Evolutionary conservation across 2,888 invertebrate genomes (phyloP), one percentile per base, ranked within the genome.

Genomic region (Keiferia lycopersicella): DNA sequence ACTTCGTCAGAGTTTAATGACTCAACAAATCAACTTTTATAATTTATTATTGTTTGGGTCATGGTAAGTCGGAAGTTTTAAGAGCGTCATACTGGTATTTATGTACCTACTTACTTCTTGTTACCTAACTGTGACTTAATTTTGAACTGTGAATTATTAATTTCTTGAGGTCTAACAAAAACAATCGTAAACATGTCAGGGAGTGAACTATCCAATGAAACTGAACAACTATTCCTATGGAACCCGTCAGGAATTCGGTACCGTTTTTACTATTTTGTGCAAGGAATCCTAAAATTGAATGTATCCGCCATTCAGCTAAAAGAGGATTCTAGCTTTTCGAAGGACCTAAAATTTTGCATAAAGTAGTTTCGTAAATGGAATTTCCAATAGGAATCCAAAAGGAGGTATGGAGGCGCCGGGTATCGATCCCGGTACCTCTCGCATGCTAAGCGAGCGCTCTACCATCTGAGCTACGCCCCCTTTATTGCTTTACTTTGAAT

Each of bases 381-480:
- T 34, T 56, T 34, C 56, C 56, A 56, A 56, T 56, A 34, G 56
- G 8, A 30, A 53, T 30, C 26, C 34, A 56, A 34, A 56, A 56
- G 34, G 34, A 56, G n/a, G 20, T 16, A 14, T 56, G 56, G 56
- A 56, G 56, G 56, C 56, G 89, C 89, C 89, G 90, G 89, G 90
- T 89, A 91, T 91, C 89, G 90, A 91, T 91, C 90, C 91, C 91
- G 88, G 91, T 91, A 91, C 91, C 90, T 91, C 91, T 92, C 91
- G 78, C 87, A 88, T 88, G 88, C 88, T 87, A 87, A 87, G 87
- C 88, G 87, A 88, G 88, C 88, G 87, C 86, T 86, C 84, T 86
- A 86, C 84, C 86, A 87, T 86, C 85, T 86, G 87, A 87, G 87
- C 86, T 87, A 87, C 86, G 86, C 85, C 86, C 86, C 86, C 86